phyloP scores from a whole-genome alignment of 1,140 invertebrate genomes.

The Leptopilina boulardi region DNA sequence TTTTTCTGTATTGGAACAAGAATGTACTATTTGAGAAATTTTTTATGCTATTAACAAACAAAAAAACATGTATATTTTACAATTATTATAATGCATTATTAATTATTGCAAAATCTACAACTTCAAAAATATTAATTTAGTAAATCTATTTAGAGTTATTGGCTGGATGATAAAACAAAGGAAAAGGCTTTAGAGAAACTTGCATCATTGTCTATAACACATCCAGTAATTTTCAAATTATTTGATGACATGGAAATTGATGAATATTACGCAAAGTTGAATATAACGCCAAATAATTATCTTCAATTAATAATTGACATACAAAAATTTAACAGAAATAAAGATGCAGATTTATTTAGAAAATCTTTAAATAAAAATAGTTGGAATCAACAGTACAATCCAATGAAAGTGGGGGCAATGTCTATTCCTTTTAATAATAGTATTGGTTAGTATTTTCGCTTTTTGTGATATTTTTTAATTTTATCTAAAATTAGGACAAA shows the following conservation, averaged over 20 bases:
- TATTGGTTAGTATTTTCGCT: no score
- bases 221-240: conserved; percentile 89
- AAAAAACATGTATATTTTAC: no score
- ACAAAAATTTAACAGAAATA: conserved; percentile 85
- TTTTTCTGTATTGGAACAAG: not conserved
- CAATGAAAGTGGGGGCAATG: conserved; percentile 72
- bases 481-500: no score
- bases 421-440: no score
- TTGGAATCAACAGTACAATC: conserved; percentile 86
- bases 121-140: no score
- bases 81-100: no score
- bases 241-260: conserved; percentile 84
- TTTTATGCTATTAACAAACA: no score
- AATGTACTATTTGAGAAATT: no score
- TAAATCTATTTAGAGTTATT: conserved; percentile 83
- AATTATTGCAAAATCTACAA: no score
- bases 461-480: no score
- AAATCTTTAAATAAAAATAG: conserved; percentile 88
- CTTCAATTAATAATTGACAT: conserved; percentile 85
- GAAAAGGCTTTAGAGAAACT: conserved; percentile 83
- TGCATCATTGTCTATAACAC: conserved; percentile 84
- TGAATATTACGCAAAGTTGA: conserved; percentile 84
- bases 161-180: conserved; percentile 91
- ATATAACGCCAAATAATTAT: conserved; percentile 82
- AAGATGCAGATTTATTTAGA: conserved; percentile 84